Base-by-base conservation (phyloP, 2,797 vertebrate genomes). In the Mallotus villosus region DNA sequence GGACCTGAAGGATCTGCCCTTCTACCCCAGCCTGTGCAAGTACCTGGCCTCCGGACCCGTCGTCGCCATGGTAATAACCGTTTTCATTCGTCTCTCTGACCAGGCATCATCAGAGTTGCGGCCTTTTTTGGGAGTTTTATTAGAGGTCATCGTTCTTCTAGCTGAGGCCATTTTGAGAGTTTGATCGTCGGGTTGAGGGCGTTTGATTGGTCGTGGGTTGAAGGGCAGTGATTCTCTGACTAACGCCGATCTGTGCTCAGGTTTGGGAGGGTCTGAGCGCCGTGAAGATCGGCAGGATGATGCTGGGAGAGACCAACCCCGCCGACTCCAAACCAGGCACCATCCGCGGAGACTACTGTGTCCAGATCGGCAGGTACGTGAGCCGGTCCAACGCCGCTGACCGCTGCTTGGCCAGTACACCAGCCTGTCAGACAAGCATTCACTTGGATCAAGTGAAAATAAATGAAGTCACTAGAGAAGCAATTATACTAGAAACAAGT, bases 251-350 rank as follows among this genome's bases (percentile, higher is more conserved):
- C 7, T 21, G 61, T 58, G n/a, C 22, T 22, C 76, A 98, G 97
- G 96, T 97, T 49, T 99, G 97, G 97, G 95, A 98, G 85, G 97
- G 97, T n/a, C 87, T 96, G 85, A 94, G 89, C 29, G 94, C 94
- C 2, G 91, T 99, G 84, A 98, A 96, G 91, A 94, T 93, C 5
- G 94, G 86, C 76, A 93, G 96, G 70, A 85, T 96, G 85, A 97
- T 98, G 97, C 87, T 99, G 65, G 97, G 97, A 0, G 97, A 99
- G 92, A 99, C 97, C 73, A 97, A 99, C 82, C 97, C 97, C 0
- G 94, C 94, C 0, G 95, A 98, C 86, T 98, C 96, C 78, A 96
- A 96, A 73, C 96, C 97, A 0, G 97, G 97, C 70, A 98, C 95
- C 89, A 98, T 99, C 88, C 94, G 97, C 53, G 97, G 97, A 60